These are phyloP conservation scores for Pegoplata infirma DNA, from an alignment of 2,888 invertebrate species.

Conservation along the genomic window DNA sequence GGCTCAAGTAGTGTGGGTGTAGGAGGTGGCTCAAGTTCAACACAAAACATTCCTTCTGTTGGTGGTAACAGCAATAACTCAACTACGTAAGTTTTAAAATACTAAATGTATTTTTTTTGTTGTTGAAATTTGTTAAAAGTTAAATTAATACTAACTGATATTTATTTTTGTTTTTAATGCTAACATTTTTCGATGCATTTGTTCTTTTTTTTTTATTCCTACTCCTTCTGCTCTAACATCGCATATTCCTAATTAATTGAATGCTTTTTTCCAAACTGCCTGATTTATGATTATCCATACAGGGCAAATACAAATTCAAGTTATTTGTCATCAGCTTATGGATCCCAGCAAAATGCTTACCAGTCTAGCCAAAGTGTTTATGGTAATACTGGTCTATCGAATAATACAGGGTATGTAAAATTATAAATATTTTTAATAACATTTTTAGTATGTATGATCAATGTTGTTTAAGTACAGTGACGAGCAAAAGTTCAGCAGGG, in stretches of 20 bases:
- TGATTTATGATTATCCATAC: conserved; percentile 66
- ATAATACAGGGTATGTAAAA: conserved; percentile 77
- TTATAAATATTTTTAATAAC: background rate
- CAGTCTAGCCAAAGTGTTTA: conserved; percentile 78
- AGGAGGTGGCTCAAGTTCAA: conserved; percentile 70
- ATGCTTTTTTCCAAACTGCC: conserved; percentile 50
- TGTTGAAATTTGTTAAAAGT: background rate
- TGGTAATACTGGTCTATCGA: conserved; percentile 77
- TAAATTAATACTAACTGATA: conserved; percentile 28
- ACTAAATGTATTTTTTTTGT: conserved; percentile 22
- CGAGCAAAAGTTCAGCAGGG: too few species aligned
- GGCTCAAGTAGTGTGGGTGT: conserved; percentile 68
- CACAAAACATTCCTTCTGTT: conserved; percentile 78
- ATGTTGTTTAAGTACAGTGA: too few species aligned
- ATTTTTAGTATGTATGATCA: too few species aligned
- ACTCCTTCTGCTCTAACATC: conserved; percentile 20
- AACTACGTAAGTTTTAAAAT: conserved; percentile 76
- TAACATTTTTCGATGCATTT: conserved; percentile 43
- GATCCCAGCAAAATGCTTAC: conserved; percentile 78
- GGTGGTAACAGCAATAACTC: conserved; percentile 74
- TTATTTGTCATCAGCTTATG: conserved; percentile 78
- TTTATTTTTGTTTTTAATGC: conserved; percentile 9
- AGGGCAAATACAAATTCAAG: conserved; percentile 78
- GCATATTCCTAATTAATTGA: conserved; percentile 35
- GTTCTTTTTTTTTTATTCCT: conserved; percentile 31